Evolutionary conservation across 2,888 invertebrate species (phyloP).

Genomic region (Spatulosminthurus flaviceps): DNA sequence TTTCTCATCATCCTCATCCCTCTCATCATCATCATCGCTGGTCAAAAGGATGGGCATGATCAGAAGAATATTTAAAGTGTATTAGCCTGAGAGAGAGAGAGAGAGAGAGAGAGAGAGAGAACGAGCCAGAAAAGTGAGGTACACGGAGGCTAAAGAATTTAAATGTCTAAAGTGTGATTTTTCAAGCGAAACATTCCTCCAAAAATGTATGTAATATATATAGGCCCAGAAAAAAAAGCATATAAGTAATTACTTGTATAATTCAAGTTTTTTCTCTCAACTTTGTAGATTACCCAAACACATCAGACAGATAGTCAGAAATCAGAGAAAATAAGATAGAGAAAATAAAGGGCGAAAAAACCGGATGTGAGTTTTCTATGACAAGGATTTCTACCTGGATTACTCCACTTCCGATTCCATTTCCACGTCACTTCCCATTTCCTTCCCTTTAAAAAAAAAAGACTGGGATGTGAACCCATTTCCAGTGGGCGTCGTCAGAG

Average conservation of each 20-base stretch:
- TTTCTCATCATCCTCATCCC: conserved; percentile 22
- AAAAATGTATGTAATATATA: background rate
- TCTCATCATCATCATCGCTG: background rate
- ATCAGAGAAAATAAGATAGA: conserved; percentile 36
- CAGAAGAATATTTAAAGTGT: conserved; percentile 18
- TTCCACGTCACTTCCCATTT: conserved; percentile 50
- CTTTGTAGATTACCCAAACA: conserved; percentile 20
- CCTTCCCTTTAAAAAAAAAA: conserved; percentile 49
- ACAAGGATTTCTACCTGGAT: conserved; percentile 52
- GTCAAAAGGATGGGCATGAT: conserved; percentile 13
- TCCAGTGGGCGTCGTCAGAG: conserved; percentile 50
- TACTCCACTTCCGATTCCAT: conserved; percentile 49
- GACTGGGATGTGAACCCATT: conserved; percentile 47
- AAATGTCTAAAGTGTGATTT: conserved; percentile 29
- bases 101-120: background rate
- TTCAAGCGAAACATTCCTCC: background rate
- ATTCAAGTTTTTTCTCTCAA: conserved; percentile 11
- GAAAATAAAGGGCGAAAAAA: conserved; percentile 42
- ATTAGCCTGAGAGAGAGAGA: background rate
- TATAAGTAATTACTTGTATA: no score
- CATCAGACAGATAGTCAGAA: no score
- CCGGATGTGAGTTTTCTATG: conserved; percentile 50
- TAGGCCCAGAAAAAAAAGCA: no score
- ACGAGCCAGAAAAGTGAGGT: no score
- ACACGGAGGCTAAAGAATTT: no score